Conservation (phyloP, 2,113 vertebrate genomes). For the Macquaria australasica region DNA sequence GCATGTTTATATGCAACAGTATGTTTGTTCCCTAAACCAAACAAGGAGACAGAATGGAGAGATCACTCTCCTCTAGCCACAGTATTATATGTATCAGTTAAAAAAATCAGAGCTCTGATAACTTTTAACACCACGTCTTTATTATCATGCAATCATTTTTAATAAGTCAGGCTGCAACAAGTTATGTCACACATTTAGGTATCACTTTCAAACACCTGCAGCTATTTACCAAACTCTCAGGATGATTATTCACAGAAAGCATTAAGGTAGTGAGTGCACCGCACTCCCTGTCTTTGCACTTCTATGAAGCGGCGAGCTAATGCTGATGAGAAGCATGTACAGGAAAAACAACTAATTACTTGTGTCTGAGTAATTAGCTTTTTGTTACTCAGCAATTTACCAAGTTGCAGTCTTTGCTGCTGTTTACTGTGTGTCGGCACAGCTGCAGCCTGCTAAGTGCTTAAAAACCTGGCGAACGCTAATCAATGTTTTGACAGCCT, state of each 20-base stretch:
- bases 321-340: conserved; percentile 43
- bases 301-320: conserved; percentile 34
- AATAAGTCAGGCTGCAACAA: conserved; percentile 20
- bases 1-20: conserved; percentile 31
- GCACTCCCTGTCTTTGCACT: conserved; percentile 20
- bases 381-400: conserved; percentile 72
- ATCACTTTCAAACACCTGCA: conserved; percentile 31
- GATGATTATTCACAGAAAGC: conserved; percentile 19
- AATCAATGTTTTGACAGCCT: conserved; percentile 86
- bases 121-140: neutral
- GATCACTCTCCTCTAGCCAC: conserved; percentile 1
- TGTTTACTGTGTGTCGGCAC: conserved; percentile 60
- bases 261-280: conserved; percentile 19
- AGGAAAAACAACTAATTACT: conserved; percentile 66
- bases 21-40: conserved; percentile 32
- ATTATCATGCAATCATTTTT: neutral
- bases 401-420: conserved; percentile 47
- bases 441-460: conserved; percentile 70
- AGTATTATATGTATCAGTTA: neutral
- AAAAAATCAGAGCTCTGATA: neutral
- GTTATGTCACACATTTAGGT: neutral
- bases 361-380: conserved; percentile 70
- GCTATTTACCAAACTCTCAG: conserved; percentile 14
- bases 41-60: conserved; percentile 31
- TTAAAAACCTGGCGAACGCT: conserved; percentile 73